These are phyloP conservation scores for Heliornis fulica DNA, from an alignment of 2,113 vertebrate species.

Conservation along the genomic window DNA sequence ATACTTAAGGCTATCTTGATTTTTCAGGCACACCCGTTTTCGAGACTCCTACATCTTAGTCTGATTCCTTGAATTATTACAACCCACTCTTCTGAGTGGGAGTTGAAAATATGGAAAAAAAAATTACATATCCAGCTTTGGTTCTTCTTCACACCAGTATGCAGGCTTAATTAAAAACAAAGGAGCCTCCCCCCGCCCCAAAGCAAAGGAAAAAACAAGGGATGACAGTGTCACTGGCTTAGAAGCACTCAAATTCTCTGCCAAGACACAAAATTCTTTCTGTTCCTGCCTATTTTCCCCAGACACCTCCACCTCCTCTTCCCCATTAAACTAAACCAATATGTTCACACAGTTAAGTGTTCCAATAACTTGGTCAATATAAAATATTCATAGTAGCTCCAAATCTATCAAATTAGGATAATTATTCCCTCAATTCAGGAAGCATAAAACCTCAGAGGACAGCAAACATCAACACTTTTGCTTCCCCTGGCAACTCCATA, in stretches of 20 bases:
- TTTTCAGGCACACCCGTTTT: constrained; percentile 12
- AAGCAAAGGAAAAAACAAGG: background rate
- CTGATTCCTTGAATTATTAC: background rate
- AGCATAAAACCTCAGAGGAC: background rate
- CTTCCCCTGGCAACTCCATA: background rate
- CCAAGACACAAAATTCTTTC: constrained; percentile 48
- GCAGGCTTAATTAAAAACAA: constrained; percentile 26
- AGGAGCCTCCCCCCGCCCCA: background rate
- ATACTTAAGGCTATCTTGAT: background rate
- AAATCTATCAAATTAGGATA: background rate
- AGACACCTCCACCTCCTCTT: constrained; percentile 52
- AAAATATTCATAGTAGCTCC: constrained; percentile 28
- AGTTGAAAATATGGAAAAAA: background rate
- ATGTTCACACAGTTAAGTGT: constrained; percentile 26
- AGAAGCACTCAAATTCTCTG: constrained; percentile 13
- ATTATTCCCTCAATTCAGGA: background rate
- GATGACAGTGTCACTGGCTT: constrained; percentile 14
- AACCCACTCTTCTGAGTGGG: constrained; percentile 14
- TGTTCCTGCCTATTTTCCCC: constrained; percentile 47
- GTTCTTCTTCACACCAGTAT: background rate
- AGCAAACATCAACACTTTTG: background rate
- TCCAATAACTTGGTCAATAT: constrained; percentile 42
- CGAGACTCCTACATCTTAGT: constrained; percentile 15
- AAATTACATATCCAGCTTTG: background rate
- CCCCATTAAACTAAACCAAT: constrained; percentile 43